Conservation (phyloP, 2,797 vertebrate genomes). For the Eupleurogrammus muticus region DNA sequence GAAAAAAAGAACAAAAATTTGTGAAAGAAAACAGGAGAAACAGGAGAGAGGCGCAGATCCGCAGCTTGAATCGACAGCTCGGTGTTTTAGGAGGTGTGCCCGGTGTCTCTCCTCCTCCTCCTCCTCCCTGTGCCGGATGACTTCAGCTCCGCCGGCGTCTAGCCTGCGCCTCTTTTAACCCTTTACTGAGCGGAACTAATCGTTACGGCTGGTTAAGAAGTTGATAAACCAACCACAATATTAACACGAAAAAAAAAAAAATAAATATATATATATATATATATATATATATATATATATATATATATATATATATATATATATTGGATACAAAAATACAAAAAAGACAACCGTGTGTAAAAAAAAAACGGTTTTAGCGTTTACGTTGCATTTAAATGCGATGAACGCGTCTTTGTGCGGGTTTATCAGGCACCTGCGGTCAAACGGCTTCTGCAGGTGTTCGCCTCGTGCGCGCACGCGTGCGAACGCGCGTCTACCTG, state of each 20-base stretch:
- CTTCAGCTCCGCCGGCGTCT: slow-evolving; percentile 70
- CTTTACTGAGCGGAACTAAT: slow-evolving; percentile 58
- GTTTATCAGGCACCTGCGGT: slow-evolving; percentile 17
- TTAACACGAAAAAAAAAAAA: no score
- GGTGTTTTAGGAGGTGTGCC: slow-evolving; percentile 56
- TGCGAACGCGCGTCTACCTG: slow-evolving; percentile 14
- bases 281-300: no score
- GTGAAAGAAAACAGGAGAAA: slow-evolving; percentile 1
- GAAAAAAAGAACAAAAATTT: not conserved
- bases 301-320: no score
- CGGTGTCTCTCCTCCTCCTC: slow-evolving; percentile 42
- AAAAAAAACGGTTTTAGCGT: no score
- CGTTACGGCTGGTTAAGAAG: no score
- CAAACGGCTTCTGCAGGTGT: slow-evolving; percentile 37
- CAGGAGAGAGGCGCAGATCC: not conserved
- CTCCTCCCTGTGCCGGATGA: slow-evolving; percentile 69
- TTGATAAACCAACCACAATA: no score
- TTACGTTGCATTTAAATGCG: not conserved
- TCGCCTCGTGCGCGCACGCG: not conserved
- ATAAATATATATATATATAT: no score
- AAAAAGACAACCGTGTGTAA: no score
- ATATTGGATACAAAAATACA: no score
- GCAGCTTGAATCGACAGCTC: slow-evolving; percentile 24
- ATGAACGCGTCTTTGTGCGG: not conserved
- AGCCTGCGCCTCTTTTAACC: slow-evolving; percentile 83